phyloP scores from a whole-genome alignment of 2,113 vertebrate genomes.

The Uria aalge region DNA sequence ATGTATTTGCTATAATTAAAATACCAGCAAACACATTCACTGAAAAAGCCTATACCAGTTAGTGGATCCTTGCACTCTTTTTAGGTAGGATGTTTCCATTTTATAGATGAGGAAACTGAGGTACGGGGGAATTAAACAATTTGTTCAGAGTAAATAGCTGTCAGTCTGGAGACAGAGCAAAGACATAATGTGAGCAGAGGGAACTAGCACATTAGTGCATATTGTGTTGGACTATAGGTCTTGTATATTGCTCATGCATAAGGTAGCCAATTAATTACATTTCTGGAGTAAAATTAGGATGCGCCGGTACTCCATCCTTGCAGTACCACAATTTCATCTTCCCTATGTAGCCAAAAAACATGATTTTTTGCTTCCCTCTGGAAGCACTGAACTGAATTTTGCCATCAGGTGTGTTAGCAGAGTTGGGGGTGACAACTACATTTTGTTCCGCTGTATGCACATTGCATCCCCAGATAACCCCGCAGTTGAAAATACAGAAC shows the following conservation, averaged over 20 bases:
- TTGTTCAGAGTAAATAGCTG: neutral
- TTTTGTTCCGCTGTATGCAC: constrained; percentile 17
- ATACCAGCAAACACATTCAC: neutral
- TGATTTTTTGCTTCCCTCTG: neutral
- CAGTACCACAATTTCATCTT: neutral
- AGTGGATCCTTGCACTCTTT: neutral
- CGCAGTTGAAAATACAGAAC: constrained; percentile 11
- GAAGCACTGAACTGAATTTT: neutral
- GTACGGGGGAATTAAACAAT: neutral
- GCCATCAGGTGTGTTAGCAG: neutral
- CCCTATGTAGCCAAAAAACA: neutral
- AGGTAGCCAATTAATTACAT: neutral
- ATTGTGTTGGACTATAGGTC: neutral
- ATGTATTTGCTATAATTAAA: neutral
- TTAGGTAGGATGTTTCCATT: neutral
- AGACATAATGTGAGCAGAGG: neutral
- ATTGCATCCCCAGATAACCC: constrained; percentile 56
- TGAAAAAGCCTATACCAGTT: neutral
- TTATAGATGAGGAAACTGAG: neutral
- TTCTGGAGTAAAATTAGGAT: neutral
- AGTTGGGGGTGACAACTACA: neutral
- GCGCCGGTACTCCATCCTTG: neutral
- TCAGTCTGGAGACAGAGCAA: neutral
- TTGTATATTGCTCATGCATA: neutral
- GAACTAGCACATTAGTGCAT: neutral